Evolutionary conservation across 2,797 vertebrate genomes (phyloP).

Genomic region (Aeoliscus strigatus): DNA sequence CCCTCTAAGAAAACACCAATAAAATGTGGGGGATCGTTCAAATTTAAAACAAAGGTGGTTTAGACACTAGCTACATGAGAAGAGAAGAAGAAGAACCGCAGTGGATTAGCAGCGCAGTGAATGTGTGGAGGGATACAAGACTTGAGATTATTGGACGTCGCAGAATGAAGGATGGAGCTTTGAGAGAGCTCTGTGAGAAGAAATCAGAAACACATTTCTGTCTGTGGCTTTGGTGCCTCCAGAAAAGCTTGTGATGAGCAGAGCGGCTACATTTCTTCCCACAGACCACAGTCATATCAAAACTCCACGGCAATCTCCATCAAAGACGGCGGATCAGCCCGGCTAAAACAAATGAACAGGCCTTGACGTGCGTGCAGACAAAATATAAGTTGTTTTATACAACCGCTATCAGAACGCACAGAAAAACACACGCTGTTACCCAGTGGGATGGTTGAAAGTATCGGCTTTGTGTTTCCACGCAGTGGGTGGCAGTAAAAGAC

Average conservation of each 20-base stretch:
- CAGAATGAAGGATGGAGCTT: neutral
- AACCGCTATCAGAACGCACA: slow-evolving; percentile 39
- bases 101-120: neutral
- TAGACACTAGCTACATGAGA: neutral
- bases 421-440: slow-evolving; percentile 36
- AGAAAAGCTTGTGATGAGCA: slow-evolving; percentile 9
- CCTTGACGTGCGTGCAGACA: slow-evolving; percentile 61
- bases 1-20: slow-evolving; percentile 1
- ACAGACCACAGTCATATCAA: slow-evolving; percentile 40
- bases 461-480: slow-evolving; percentile 50
- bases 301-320: slow-evolving; percentile 45
- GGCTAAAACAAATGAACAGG: slow-evolving; percentile 48
- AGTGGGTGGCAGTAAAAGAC: slow-evolving; percentile 70
- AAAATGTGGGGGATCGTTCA: too few relatives aligned
- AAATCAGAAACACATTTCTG: slow-evolving; percentile 7
- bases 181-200: neutral
- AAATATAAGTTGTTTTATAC: slow-evolving; percentile 58
- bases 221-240: neutral
- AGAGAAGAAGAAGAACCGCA: neutral
- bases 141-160: neutral
- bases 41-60: too few relatives aligned
- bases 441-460: slow-evolving; percentile 51
- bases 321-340: slow-evolving; percentile 50
- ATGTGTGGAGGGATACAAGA: slow-evolving; percentile 1
- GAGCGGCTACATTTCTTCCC: slow-evolving; percentile 38